Base-by-base conservation (phyloP, 1,140 invertebrate species). In the Trichogramma pretiosum region DNA sequence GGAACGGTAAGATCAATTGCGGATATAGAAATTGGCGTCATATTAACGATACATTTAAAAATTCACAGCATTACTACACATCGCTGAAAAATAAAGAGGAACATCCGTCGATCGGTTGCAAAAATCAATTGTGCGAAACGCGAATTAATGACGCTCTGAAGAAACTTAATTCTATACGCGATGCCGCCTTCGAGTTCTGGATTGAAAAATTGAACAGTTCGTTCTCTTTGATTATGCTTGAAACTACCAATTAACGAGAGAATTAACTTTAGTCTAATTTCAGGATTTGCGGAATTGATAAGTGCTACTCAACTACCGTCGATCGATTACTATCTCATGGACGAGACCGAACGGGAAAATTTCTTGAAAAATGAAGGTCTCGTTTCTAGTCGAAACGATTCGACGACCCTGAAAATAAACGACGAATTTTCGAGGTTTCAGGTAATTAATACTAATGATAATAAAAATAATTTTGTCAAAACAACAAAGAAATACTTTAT, bases 381-480 rank as follows among this genome's bases (percentile, higher is more conserved):
- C n/a, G n/a, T n/a, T n/a, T n/a, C n/a, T 26, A 18, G 43, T 30
- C 23, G n/a, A 8, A 36, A 43, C 22, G 3, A 16, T 22, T 18
- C 2, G 2, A 17, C 37, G 17, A 48, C 18, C n/a, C 23, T 16
- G 3, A 33, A 49, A 33, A 1, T 49, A 5, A 33, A 49, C 18
- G 10, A 44, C 9, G 44, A 32, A 38, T 43, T 49, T 24, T 24
- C 13, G 16, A n/a, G 42, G 14, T 44, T 49, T 44, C 24, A 49
- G 24, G 48, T 49, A 49, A 18, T 10, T 32, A 24, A 37, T 26
- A 18, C 23, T 30, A 32, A 33, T 41, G 2, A 38, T 28, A 32
- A 38, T 32, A 33, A 21, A 33, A 33, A 26, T 10, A 14, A 37
- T 28, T 1, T 28, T 47, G n/a, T n/a, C n/a, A n/a, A n/a, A n/a